Evolutionary conservation across 2,797 vertebrate species (phyloP), one percentile per base, ranked within the genome.

Genomic region (Paguma larvata): DNA sequence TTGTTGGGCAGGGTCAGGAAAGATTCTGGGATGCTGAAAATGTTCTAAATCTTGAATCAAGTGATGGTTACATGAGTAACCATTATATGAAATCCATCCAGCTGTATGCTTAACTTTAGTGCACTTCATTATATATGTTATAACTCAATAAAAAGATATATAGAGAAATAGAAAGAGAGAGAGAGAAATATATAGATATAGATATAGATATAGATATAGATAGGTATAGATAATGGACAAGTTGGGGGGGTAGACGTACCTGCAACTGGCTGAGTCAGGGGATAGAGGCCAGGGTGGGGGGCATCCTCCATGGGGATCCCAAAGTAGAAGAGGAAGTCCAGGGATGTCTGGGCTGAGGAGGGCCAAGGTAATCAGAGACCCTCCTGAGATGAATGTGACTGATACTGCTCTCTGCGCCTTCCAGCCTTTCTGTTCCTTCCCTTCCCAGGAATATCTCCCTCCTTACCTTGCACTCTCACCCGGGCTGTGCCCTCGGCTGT

Each of bases 241-340:
- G 21, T 51, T 19, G 11, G 30, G 34, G 21, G 9, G 11, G 30
- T 2, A 83, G 78, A 68, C 23, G 5, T 79, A 98, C 97, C 97
- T 96, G 97, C 92, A 6, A 98, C 85, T 30, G 97, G 97, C 84
- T 98, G 97, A 86, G 92, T 86, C 65, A 97, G 15, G 1, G 91
- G 94, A 65, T 98, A 98, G 88, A 99, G 98, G 53, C 99, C 99
- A 53, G 99, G 99, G 93, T 99, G 99, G 16, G 99, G 99, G 63
- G 99, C 98, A 80, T 99, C 99, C 67, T 98, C 92, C 78, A 98
- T 86, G 14, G 98, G 98, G 41, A 98, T 98, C 85, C 99, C 99
- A 98, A 99, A 99, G 95, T 99, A 98, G 97, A 99, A 99, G 84
- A 99, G 98, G 98, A 99, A 99, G 97, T 99, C 99, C 80, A 99